Evolutionary conservation across 2,797 vertebrate genomes (phyloP).

Genomic region (Arrhamphus sclerolepis): DNA sequence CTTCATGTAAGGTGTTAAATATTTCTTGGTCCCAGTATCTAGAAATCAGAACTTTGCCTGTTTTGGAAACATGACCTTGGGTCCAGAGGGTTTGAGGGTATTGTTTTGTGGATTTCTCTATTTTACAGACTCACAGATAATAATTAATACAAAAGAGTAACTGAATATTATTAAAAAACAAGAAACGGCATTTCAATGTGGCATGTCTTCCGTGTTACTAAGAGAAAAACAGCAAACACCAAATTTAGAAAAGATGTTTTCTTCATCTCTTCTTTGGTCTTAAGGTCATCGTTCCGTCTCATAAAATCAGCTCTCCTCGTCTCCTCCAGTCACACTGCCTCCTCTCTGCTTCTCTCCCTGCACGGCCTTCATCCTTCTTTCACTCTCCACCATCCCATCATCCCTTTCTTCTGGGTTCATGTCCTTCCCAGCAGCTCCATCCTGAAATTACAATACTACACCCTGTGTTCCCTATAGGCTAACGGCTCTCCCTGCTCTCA

Average conservation of each 20-base stretch:
- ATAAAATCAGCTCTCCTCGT: conserved; percentile 28
- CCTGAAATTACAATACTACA: conserved; percentile 64
- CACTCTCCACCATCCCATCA: conserved; percentile 44
- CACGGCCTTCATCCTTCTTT: conserved; percentile 29
- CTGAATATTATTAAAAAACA: no score
- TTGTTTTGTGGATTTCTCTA: no score
- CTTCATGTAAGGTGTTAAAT: no score
- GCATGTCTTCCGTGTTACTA: neutral
- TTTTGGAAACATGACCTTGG: no score
- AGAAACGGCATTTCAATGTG: neutral
- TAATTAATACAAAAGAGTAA: no score
- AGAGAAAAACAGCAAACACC: neutral
- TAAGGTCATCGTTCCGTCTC: conserved; percentile 42
- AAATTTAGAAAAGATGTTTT: no score
- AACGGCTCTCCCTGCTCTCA: conserved; percentile 36
- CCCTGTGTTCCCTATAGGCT: conserved; percentile 34
- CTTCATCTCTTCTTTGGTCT: conserved; percentile 26
- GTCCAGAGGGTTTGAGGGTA: no score
- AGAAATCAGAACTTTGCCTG: no score
- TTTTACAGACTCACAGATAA: no score
- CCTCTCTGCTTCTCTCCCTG: conserved; percentile 2
- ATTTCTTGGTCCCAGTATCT: no score
- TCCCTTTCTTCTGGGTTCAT: conserved; percentile 45
- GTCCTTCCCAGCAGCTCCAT: conserved; percentile 57
- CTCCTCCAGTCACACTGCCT: neutral